Evolutionary conservation across 2,888 invertebrate genomes (phyloP).

Genomic region (Escarpia spicata): DNA sequence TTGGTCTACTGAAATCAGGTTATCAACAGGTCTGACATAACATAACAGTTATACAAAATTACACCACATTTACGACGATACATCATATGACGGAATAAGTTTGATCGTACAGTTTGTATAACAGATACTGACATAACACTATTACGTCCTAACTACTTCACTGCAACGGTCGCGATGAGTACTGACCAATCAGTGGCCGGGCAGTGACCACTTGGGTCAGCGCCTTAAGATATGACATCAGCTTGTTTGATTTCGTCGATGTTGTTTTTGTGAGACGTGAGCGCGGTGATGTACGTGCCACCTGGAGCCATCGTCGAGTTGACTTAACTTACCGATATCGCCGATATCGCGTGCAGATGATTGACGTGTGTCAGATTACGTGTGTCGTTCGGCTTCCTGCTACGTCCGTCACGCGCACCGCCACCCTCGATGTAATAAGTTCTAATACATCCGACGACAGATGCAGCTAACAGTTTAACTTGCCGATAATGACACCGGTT

Average conservation of each 20-base stretch:
- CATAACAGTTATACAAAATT: background rate
- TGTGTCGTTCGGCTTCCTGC: background rate
- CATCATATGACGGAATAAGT: background rate
- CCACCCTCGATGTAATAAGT: background rate
- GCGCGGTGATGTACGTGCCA: background rate
- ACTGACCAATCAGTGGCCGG: background rate
- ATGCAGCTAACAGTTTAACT: background rate
- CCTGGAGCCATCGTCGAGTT: background rate
- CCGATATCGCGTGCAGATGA: background rate
- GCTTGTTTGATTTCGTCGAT: background rate
- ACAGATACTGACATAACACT: background rate
- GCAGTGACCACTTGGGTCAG: background rate
- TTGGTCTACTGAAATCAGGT: too few species aligned
- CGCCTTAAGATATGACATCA: background rate
- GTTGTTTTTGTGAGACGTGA: background rate
- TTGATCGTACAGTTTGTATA: background rate
- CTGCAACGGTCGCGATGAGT: background rate
- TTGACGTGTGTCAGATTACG: background rate
- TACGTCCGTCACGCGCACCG: background rate
- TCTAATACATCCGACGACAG: background rate
- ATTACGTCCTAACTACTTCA: background rate
- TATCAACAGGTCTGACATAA: too few species aligned
- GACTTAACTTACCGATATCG: background rate
- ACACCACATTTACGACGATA: background rate
- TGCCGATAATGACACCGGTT: slow-evolving; percentile 1